phyloP scores from a whole-genome alignment of 1,140 invertebrate genomes.

The Coptotermes formosanus region DNA sequence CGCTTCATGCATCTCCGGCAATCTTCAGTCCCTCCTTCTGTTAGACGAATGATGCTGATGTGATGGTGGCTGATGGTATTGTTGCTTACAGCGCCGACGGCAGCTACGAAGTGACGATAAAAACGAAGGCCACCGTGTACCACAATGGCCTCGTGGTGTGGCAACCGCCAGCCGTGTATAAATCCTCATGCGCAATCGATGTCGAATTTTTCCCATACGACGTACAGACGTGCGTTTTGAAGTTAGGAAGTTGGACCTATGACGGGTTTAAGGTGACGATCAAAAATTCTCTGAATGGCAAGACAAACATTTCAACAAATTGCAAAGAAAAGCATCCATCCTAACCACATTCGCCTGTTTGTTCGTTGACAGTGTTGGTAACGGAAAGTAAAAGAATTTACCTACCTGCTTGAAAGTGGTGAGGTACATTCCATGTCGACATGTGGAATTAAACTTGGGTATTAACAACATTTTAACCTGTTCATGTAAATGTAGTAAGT shows the following conservation, averaged over 20 bases:
- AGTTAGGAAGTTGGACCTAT: constrained; percentile 95
- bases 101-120: constrained; percentile 94
- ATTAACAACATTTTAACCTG: too few relatives aligned
- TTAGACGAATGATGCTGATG: constrained; percentile 15
- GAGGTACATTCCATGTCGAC: too few relatives aligned
- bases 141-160: constrained; percentile 89
- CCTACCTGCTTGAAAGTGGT: not conserved
- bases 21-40: not conserved
- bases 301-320: not conserved
- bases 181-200: constrained; percentile 93
- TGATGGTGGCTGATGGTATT: constrained; percentile 25
- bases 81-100: constrained; percentile 87
- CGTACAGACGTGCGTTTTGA: constrained; percentile 94
- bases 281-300: not conserved
- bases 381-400: not conserved
- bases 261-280: constrained; percentile 86
- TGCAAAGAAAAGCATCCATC: constrained; percentile 9
- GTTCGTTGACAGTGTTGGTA: constrained; percentile 14
- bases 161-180: constrained; percentile 96
- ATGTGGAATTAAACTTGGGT: too few relatives aligned
- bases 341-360: not conserved
- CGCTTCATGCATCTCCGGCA: constrained; percentile 12
- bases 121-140: constrained; percentile 91
- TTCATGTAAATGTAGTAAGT: too few relatives aligned
- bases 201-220: constrained; percentile 97